Percentiles rank a stretch among this genome's conserved stretches.
Conservation (phyloP, 53 echinoderm and acorn worm genomes). For the Paracentrotus lividus region DNA sequence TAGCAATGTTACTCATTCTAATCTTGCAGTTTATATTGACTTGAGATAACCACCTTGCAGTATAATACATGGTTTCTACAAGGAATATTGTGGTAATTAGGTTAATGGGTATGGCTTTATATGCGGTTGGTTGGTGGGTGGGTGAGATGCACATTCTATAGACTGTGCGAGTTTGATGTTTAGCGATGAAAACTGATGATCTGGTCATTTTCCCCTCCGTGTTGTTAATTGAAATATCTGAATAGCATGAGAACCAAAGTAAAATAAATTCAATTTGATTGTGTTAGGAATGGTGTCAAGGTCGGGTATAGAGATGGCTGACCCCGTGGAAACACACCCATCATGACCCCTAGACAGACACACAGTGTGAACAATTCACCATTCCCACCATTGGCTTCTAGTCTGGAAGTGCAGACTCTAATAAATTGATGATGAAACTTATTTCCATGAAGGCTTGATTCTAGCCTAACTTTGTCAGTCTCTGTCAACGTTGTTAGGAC, state of each 20-base stretch:
- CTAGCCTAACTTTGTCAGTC: too few relatives aligned
- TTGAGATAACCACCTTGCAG: neutral
- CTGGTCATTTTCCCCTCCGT: neutral
- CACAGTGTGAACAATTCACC: neutral
- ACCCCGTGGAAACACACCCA: neutral
- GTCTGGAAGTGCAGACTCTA: too few relatives aligned
- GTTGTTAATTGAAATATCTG: neutral
- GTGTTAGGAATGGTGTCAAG: conserved; percentile 26
- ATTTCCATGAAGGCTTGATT: too few relatives aligned
- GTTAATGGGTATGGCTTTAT: neutral
- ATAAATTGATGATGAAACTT: too few relatives aligned
- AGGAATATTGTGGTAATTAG: neutral
- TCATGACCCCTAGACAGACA: conserved; percentile 14
- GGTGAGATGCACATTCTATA: neutral
- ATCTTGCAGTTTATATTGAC: too few relatives aligned
- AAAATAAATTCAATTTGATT: conserved; percentile 28
- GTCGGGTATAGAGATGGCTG: neutral
- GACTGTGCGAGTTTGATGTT: neutral
- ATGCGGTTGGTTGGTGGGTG: neutral
- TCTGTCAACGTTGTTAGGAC: too few relatives aligned
- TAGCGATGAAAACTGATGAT: neutral
- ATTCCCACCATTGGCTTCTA: neutral
- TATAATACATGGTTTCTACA: neutral
- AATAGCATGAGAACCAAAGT: neutral
- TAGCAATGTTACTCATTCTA: too few relatives aligned